Evolutionary conservation across 2,113 vertebrate genomes (phyloP).

Genomic region (Malurus alboscapulatus): DNA sequence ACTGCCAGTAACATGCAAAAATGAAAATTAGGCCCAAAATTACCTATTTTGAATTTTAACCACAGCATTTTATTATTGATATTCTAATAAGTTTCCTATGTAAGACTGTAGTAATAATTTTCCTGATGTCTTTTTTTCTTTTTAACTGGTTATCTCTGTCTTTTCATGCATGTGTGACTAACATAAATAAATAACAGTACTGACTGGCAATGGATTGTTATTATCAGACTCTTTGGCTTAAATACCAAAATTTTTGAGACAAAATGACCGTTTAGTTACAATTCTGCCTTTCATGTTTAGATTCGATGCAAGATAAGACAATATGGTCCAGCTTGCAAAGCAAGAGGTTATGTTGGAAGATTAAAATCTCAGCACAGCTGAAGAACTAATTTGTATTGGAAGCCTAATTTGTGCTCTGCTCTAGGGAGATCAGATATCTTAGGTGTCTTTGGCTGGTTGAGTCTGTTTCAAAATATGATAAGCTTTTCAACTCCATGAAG

Average conservation of each 20-base stretch:
- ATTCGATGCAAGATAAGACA: background rate
- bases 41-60: background rate
- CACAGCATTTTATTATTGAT: background rate
- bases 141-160: background rate
- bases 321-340: background rate
- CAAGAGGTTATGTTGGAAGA: background rate
- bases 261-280: background rate
- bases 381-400: background rate
- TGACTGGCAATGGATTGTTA: background rate
- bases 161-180: background rate
- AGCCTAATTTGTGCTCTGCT: background rate
- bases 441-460: background rate
- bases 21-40: background rate
- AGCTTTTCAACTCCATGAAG: background rate
- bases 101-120: background rate
- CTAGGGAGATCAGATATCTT: background rate
- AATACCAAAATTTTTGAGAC: background rate
- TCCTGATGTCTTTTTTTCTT: background rate
- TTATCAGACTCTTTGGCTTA: background rate
- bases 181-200: background rate
- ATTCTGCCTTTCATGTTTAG: background rate
- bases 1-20: background rate
- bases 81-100: background rate
- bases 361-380: background rate
- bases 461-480: background rate